Conservation (phyloP, 2,888 invertebrate species). For the Scaeva pyrastri region DNA sequence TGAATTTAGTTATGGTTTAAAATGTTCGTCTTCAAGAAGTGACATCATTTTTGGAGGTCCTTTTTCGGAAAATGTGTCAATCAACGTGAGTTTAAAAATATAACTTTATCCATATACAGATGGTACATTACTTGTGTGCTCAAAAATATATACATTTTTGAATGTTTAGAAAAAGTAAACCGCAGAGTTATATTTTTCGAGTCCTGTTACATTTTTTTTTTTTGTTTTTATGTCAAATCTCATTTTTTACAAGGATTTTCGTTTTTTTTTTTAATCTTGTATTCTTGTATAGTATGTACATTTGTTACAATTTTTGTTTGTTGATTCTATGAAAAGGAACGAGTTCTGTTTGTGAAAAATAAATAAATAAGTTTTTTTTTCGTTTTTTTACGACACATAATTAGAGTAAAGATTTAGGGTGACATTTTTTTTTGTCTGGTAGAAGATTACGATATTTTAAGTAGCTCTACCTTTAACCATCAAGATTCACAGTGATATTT, state of each 20-base stretch:
- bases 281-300: too few species aligned
- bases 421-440: slow-evolving; percentile 1
- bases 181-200: slow-evolving; percentile 14
- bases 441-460: slow-evolving; percentile 6
- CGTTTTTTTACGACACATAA: slow-evolving; percentile 3
- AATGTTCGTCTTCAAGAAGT: slow-evolving; percentile 12
- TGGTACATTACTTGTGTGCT: background rate
- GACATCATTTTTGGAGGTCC: slow-evolving; percentile 55
- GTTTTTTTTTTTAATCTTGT: background rate
- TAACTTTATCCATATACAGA: background rate
- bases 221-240: background rate
- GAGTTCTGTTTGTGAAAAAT: slow-evolving; percentile 29
- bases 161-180: slow-evolving; percentile 19
- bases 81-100: slow-evolving; percentile 41
- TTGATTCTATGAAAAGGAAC: slow-evolving; percentile 62
- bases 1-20: slow-evolving; percentile 41
- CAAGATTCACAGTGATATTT: background rate
- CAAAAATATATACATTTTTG: background rate
- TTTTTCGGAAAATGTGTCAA: slow-evolving; percentile 40
- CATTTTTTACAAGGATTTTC: background rate
- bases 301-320: slow-evolving; percentile 42
- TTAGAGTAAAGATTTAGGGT: slow-evolving; percentile 24
- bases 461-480: slow-evolving; percentile 12
- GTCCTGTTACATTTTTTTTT: slow-evolving; percentile 22
- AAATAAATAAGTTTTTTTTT: slow-evolving; percentile 57